phyloP scores from a whole-genome alignment of 1,140 invertebrate species.

The Antheraea pernyi region DNA sequence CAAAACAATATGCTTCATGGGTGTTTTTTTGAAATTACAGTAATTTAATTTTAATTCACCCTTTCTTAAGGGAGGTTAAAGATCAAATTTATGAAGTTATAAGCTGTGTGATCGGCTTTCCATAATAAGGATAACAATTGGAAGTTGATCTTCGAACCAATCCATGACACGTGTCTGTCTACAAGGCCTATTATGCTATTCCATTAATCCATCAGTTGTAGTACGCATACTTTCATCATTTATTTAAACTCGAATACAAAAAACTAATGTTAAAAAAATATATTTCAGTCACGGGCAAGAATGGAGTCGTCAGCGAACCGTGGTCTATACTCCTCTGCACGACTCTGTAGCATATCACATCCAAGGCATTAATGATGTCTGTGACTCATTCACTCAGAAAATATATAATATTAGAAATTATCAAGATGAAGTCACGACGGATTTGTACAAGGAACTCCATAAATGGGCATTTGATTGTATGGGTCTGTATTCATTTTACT shows the following conservation, averaged over 20 bases:
- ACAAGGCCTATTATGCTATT: too few relatives aligned
- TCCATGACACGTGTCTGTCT: too few relatives aligned
- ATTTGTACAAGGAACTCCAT: constrained; percentile 81
- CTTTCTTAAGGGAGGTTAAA: too few relatives aligned
- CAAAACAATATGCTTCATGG: too few relatives aligned
- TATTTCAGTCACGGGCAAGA: constrained; percentile 72
- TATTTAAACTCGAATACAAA: neutral
- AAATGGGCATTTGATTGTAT: constrained; percentile 86
- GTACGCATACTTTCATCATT: neutral
- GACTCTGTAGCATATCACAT: constrained; percentile 56
- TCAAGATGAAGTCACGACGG: constrained; percentile 81
- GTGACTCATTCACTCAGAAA: constrained; percentile 70
- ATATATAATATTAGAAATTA: constrained; percentile 76
- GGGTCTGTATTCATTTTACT: constrained; percentile 44
- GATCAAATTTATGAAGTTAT: too few relatives aligned
- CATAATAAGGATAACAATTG: too few relatives aligned
- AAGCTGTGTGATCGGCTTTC: too few relatives aligned
- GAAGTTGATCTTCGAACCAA: too few relatives aligned
- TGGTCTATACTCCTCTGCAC: constrained; percentile 74
- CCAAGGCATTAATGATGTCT: constrained; percentile 50
- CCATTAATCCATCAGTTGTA: neutral
- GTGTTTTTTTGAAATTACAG: too few relatives aligned
- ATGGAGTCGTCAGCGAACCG: constrained; percentile 78
- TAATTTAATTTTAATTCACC: too few relatives aligned
- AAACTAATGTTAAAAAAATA: neutral